These are phyloP conservation scores for Acrobasis consociella DNA, from an alignment of 2,888 invertebrate genomes.

Conservation along the genomic window DNA sequence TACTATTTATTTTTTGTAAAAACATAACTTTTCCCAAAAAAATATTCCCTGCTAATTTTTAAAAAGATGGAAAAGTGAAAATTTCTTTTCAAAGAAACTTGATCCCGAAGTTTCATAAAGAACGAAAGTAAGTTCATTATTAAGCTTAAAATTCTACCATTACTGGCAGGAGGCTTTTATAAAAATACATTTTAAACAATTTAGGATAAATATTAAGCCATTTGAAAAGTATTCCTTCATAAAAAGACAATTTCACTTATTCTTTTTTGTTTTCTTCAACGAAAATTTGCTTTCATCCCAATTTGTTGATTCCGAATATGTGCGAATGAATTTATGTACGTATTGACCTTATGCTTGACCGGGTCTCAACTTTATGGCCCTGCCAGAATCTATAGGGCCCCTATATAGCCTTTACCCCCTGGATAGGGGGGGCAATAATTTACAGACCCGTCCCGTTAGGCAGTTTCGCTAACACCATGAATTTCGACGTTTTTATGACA, in stretches of 20 bases:
- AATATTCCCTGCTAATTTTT: no score
- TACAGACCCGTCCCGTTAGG: neutral
- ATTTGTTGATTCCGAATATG: conserved; percentile 1
- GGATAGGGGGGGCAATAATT: neutral
- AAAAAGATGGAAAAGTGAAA: no score
- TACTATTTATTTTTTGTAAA: no score
- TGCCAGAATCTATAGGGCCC: neutral
- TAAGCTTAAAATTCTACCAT: no score
- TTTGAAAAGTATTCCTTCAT: no score
- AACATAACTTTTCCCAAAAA: no score
- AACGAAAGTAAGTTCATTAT: no score
- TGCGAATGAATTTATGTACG: conserved; percentile 2
- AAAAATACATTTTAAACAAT: no score
- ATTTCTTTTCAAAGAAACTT: no score
- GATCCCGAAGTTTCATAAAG: no score
- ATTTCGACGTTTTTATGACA: conserved; percentile 1
- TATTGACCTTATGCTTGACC: conserved; percentile 15
- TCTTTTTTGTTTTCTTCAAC: neutral
- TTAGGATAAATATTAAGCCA: no score
- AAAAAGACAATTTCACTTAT: neutral
- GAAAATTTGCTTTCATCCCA: neutral
- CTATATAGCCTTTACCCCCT: neutral
- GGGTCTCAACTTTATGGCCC: neutral
- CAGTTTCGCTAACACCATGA: neutral
- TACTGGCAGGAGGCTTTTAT: no score